phyloP scores from a whole-genome alignment of 2,888 invertebrate species.

The Schizotus pectinicornis region DNA sequence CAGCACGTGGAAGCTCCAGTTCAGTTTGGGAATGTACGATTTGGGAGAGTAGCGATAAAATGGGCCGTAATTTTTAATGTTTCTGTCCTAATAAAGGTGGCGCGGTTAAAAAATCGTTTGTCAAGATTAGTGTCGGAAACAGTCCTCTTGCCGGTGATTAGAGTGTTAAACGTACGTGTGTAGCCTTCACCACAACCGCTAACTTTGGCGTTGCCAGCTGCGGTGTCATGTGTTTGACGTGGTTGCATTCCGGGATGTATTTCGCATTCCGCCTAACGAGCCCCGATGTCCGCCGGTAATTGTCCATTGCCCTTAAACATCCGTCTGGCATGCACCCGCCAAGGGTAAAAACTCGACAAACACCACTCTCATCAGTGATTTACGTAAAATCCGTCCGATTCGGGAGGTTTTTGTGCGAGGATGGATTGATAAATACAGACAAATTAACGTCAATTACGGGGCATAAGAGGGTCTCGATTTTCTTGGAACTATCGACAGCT shows the following conservation, averaged over 20 bases:
- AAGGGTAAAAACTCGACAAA: neutral
- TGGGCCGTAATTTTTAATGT: no score
- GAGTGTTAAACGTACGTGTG: neutral
- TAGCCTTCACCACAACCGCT: slow-evolving; percentile 11
- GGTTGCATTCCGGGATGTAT: slow-evolving; percentile 43
- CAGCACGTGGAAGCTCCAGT: no score
- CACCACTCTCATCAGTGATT: neutral
- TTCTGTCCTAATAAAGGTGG: no score
- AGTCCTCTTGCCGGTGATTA: no score
- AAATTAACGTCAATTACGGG: slow-evolving; percentile 52
- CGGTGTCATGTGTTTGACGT: slow-evolving; percentile 48
- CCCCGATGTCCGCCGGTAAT: slow-evolving; percentile 48
- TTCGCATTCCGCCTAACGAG: slow-evolving; percentile 49
- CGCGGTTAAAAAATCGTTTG: no score
- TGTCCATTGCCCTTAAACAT: slow-evolving; percentile 37
- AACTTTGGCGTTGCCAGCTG: slow-evolving; percentile 29
- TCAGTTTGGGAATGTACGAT: no score
- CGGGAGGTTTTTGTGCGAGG: slow-evolving; percentile 8
- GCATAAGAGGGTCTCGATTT: slow-evolving; percentile 46
- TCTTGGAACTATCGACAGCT: slow-evolving; percentile 47
- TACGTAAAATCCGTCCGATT: slow-evolving; percentile 4
- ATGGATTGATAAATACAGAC: slow-evolving; percentile 50
- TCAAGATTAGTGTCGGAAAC: no score
- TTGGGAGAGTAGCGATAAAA: no score
- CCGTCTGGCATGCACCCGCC: slow-evolving; percentile 15